phyloP scores from a whole-genome alignment of 2,888 invertebrate species.

The Tanypteryx hageni region DNA sequence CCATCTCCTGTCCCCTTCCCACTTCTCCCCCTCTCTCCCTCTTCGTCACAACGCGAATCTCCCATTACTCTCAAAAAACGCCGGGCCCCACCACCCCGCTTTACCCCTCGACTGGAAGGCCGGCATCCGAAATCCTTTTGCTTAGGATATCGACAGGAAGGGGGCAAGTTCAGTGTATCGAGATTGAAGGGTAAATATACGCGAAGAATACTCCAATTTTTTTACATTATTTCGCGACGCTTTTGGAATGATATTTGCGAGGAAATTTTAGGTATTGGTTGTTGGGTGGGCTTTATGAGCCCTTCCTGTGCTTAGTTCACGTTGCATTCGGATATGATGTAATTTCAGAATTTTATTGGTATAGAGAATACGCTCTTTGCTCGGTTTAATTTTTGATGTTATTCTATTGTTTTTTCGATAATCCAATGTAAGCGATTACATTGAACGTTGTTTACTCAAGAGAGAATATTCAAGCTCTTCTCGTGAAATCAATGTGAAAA shows the following conservation, averaged over 20 bases:
- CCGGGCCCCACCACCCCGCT: background rate
- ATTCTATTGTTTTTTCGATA: too few species aligned
- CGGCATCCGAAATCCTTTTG: constrained; percentile 15
- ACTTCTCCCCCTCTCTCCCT: background rate
- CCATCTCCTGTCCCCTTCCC: background rate
- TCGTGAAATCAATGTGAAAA: too few species aligned
- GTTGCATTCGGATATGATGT: too few species aligned
- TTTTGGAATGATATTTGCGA: background rate
- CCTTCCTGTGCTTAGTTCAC: too few species aligned
- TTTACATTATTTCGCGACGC: background rate
- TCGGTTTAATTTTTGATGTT: too few species aligned
- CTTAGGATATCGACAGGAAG: constrained; percentile 21
- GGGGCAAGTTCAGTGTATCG: background rate
- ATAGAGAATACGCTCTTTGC: too few species aligned
- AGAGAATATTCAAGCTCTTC: too few species aligned
- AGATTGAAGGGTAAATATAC: background rate
- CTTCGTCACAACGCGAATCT: background rate
- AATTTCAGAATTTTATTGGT: too few species aligned
- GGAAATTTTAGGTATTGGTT: too few species aligned
- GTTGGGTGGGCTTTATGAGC: too few species aligned
- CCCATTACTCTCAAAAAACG: background rate
- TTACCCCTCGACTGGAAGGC: background rate
- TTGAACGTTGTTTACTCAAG: too few species aligned
- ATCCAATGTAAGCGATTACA: too few species aligned
- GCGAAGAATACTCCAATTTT: background rate